Percentiles rank a stretch among this genome's conserved stretches.
These are phyloP conservation scores for Menura novaehollandiae DNA, from an alignment of 2,113 vertebrate species.

Conservation along the genomic window DNA sequence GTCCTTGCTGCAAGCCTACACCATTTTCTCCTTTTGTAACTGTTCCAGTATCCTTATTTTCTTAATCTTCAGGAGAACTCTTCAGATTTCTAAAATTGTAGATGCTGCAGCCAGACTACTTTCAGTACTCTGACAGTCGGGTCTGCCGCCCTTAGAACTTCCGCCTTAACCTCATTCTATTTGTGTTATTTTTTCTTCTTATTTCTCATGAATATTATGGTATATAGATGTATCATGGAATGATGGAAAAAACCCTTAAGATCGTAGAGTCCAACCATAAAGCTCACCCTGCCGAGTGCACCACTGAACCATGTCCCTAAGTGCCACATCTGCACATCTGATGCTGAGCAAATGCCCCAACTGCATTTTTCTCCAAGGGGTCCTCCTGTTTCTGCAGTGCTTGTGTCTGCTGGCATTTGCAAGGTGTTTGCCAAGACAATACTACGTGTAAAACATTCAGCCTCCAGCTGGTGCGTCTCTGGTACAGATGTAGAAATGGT, in stretches of 20 bases:
- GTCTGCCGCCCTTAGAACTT: not conserved
- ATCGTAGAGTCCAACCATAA: not conserved
- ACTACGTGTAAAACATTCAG: not conserved
- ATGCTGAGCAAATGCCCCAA: not conserved
- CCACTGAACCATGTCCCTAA: not conserved
- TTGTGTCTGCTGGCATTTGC: not conserved
- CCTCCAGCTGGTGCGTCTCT: not conserved
- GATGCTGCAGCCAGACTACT: not conserved
- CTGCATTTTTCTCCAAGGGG: not conserved
- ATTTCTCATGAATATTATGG: not conserved
- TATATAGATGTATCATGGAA: not conserved
- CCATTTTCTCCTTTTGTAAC: not conserved
- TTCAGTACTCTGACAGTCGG: not conserved
- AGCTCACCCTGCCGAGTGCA: not conserved
- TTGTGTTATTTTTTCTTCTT: not conserved
- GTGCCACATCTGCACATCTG: not conserved
- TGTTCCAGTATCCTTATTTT: not conserved
- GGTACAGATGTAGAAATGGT: not conserved
- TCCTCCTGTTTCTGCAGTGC: not conserved
- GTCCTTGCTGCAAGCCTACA: not conserved
- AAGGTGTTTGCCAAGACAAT: not conserved
- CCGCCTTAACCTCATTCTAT: not conserved
- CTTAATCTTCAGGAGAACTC: not conserved
- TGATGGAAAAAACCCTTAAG: not conserved
- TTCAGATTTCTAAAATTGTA: not conserved